Percentiles rank a stretch among this genome's conserved stretches.
Evolutionary conservation across 2,888 invertebrate species (phyloP).

Genomic region (Nesidiocoris tenuis): DNA sequence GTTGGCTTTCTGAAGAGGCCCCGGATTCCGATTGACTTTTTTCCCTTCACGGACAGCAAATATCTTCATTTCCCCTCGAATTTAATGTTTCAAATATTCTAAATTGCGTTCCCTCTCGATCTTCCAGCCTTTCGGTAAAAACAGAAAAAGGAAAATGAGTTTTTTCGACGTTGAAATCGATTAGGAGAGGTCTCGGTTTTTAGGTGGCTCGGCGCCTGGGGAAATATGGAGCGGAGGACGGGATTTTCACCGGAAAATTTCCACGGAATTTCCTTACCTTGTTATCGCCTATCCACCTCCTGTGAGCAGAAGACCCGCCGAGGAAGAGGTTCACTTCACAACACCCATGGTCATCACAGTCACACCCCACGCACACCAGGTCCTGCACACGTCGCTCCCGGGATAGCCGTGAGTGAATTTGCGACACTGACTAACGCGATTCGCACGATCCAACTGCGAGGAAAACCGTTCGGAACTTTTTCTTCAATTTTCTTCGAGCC

Average conservation of each 20-base stretch:
- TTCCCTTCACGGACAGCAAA: too few species aligned
- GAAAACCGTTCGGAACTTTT: conserved; percentile 4
- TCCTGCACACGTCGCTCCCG: background rate
- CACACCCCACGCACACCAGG: conserved; percentile 31
- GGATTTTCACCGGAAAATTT: background rate
- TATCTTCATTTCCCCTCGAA: too few species aligned
- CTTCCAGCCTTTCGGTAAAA: too few species aligned
- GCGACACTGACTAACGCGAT: background rate
- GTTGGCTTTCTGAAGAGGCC: too few species aligned
- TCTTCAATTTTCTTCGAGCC: background rate
- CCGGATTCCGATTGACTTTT: too few species aligned
- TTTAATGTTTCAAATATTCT: too few species aligned
- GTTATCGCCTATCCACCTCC: conserved; percentile 43
- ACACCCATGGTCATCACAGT: conserved; percentile 45
- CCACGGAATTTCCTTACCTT: conserved; percentile 41
- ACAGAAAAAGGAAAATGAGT: too few species aligned
- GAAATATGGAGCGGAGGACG: background rate
- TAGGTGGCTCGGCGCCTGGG: background rate
- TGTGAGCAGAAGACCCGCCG: conserved; percentile 41
- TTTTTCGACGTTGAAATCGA: background rate
- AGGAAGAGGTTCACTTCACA: conserved; percentile 46
- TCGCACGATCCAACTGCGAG: background rate
- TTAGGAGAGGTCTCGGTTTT: background rate
- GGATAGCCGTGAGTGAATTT: background rate
- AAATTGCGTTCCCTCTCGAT: too few species aligned